phyloP scores from a whole-genome alignment of 2,113 vertebrate genomes.

The Picathartes gymnocephalus region DNA sequence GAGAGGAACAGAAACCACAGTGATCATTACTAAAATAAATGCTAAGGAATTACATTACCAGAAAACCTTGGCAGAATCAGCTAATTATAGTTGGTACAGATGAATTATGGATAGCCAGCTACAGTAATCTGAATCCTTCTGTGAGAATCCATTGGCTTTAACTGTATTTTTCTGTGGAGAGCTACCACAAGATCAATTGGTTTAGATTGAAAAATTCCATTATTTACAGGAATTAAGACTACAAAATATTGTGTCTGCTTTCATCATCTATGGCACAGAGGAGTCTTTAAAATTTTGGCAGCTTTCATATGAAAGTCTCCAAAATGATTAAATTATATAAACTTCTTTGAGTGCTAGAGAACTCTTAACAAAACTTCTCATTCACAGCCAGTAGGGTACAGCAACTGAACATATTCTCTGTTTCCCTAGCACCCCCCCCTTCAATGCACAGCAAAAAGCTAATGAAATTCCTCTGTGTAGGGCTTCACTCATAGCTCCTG shows the following conservation, averaged over 20 bases:
- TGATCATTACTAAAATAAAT: conserved; percentile 38
- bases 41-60: conserved; percentile 20
- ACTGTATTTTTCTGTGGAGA: background rate
- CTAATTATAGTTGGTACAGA: conserved; percentile 28
- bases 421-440: background rate
- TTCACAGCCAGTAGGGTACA: background rate
- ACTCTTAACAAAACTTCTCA: background rate
- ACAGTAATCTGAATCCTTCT: background rate
- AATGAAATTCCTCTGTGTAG: background rate
- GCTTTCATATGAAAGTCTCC: background rate
- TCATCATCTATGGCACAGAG: background rate
- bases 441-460: background rate
- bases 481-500: background rate
- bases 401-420: background rate
- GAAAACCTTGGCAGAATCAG: conserved; percentile 29
- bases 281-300: background rate
- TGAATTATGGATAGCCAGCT: background rate
- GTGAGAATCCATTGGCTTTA: background rate
- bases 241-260: background rate
- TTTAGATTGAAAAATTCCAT: background rate
- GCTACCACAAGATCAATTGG: background rate
- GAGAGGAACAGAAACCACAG: background rate
- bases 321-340: background rate
- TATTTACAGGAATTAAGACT: background rate
- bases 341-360: background rate